Evolutionary conservation across 1,140 invertebrate genomes (phyloP), one percentile per base, ranked within the genome.

Genomic region (Drosophila bocqueti): DNA sequence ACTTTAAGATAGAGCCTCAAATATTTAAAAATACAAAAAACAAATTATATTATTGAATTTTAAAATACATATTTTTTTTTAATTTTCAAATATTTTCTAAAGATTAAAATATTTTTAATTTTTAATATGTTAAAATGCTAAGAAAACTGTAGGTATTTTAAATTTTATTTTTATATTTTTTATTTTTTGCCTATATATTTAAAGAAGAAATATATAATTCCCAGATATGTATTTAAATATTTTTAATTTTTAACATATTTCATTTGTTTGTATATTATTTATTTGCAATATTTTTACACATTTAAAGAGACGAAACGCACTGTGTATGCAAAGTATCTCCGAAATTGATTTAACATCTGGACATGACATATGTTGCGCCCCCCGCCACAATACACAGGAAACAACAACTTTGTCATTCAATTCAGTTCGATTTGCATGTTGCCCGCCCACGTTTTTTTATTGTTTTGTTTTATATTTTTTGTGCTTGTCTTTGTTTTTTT

Each of bases 391-490:
- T 55, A 40, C 36, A 55, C 54, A 55, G 54, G 54, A 55, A 55
- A 50, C 69, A 73, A 52, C 68, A 81, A 82, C 21, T 55, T 55
- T 81, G 57, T 57, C 50, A 79, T 80, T 81, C 73, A 59, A 72
- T 73, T 71, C 45, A 43, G 62, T 80, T 80, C 76, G 74, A 82
- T 82, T 82, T 83, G 80, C 75, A 83, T 83, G 57, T 83, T 64
- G 68, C 80, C 80, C 75, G 63, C 80, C 80, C 80, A 83, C 80
- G 52, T 60, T 49, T 50, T 50, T 24, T 24, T 13, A 16, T 38
- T 55, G 52, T 38, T 38, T 55, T 16, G 24, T 50, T 36, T 31
- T 34, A 26, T 29, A n/a, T 29, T 10, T 43, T 43, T 18, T 18
- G 5, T 11, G 5, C 21, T 24, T 47, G 6, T 13, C 3, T 4